phyloP scores from a whole-genome alignment of 2,113 vertebrate species.

The Salvelinus sp. region DNA sequence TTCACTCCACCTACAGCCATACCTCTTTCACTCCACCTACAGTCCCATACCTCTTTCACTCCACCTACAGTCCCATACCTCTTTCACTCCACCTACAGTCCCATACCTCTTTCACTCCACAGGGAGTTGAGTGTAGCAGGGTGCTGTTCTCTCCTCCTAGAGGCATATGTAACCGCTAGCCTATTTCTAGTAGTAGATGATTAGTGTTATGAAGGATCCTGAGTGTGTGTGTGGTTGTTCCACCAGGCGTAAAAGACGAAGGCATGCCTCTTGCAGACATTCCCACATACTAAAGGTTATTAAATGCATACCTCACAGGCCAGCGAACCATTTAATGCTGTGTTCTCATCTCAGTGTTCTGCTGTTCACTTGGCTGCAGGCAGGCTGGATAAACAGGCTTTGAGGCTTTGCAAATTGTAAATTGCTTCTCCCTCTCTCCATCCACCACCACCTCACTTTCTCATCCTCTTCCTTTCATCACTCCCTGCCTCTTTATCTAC shows the following conservation, averaged over 20 bases:
- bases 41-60: too few species aligned
- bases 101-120: too few species aligned
- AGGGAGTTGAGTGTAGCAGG: too few species aligned
- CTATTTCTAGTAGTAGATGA: too few species aligned
- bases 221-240: neutral
- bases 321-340: neutral
- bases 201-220: neutral
- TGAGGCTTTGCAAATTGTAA: slow-evolving; percentile 20
- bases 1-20: too few species aligned
- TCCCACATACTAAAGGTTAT: slow-evolving; percentile 6
- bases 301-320: neutral
- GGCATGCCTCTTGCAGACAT: neutral
- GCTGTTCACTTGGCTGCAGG: neutral
- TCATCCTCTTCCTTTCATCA: neutral
- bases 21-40: too few species aligned
- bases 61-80: too few species aligned
- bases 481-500: neutral
- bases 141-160: too few species aligned
- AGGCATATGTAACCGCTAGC: too few species aligned
- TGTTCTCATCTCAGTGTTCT: neutral
- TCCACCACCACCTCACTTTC: neutral
- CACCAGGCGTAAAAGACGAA: neutral
- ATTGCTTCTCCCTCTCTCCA: neutral
- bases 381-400: neutral
- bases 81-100: too few species aligned